These are phyloP conservation scores for Euschistus heros DNA, from an alignment of 1,140 invertebrate species.

Conservation along the genomic window DNA sequence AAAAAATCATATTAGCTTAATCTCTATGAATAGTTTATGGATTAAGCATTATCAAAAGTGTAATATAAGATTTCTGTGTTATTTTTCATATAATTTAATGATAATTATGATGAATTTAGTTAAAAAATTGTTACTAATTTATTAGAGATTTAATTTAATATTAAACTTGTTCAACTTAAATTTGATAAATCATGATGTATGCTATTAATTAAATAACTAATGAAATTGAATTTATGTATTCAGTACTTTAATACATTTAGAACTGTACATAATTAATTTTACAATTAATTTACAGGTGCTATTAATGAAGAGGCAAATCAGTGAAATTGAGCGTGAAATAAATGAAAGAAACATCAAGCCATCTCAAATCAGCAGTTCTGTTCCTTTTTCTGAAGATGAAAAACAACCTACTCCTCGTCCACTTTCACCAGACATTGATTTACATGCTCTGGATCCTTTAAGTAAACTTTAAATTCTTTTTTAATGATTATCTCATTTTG, in stretches of 20 bases:
- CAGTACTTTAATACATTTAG: not conserved
- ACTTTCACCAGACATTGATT: constrained; percentile 29
- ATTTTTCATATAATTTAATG: not conserved
- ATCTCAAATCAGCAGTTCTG: constrained; percentile 14
- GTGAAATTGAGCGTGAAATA: constrained; percentile 61
- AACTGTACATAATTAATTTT: not conserved
- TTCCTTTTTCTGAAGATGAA: constrained; percentile 22
- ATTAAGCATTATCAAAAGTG: too few relatives aligned
- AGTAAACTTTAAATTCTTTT: constrained; percentile 24
- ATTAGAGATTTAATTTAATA: too few relatives aligned
- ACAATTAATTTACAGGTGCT: constrained; percentile 37
- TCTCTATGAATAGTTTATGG: too few relatives aligned
- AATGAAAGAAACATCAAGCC: constrained; percentile 40
- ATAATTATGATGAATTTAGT: not conserved
- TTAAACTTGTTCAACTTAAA: not conserved
- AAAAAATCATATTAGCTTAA: too few relatives aligned
- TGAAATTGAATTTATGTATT: not conserved
- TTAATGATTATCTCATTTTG: too few relatives aligned
- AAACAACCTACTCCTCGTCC: constrained; percentile 14
- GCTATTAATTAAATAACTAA: too few relatives aligned
- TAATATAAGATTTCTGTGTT: not conserved
- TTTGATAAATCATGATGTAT: not conserved
- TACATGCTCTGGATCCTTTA: constrained; percentile 31
- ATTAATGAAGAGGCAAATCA: constrained; percentile 62
- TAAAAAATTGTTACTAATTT: not conserved